Evolutionary conservation across 2,888 invertebrate species (phyloP).

Genomic region (Poecilobothrus nobilitatus): DNA sequence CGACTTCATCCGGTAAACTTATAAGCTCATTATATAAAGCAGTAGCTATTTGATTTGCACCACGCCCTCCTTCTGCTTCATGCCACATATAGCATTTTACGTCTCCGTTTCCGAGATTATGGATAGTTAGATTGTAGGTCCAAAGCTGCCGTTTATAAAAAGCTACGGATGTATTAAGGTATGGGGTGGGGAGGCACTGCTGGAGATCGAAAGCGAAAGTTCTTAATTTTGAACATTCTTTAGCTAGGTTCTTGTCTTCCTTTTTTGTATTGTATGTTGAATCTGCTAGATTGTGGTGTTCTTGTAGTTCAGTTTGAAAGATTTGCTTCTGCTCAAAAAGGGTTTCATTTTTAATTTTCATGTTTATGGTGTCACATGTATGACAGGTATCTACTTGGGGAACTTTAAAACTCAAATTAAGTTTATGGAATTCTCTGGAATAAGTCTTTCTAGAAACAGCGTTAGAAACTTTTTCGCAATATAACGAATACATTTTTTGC

Average conservation of each 20-base stretch:
- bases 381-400: background rate
- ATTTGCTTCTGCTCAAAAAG: background rate
- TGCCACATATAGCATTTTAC: slow-evolving; percentile 13
- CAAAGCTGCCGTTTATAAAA: slow-evolving; percentile 13
- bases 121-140: slow-evolving; percentile 13
- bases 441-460: background rate
- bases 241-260: background rate
- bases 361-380: background rate
- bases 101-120: slow-evolving; percentile 7
- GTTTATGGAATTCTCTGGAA: background rate
- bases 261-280: background rate
- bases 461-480: background rate
- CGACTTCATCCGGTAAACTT: slow-evolving; percentile 1
- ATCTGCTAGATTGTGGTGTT: background rate
- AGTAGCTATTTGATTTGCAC: slow-evolving; percentile 12
- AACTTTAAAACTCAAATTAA: background rate
- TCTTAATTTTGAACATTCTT: background rate
- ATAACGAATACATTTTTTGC: no score
- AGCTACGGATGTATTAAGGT: background rate
- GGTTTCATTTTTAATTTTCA: background rate
- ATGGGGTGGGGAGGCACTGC: slow-evolving; percentile 2
- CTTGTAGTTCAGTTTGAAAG: background rate
- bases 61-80: slow-evolving; percentile 12
- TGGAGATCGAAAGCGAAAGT: background rate
- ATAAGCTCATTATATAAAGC: slow-evolving; percentile 7